Base-by-base conservation (phyloP, 2,888 invertebrate species). In the Epirrhoe alternata region DNA sequence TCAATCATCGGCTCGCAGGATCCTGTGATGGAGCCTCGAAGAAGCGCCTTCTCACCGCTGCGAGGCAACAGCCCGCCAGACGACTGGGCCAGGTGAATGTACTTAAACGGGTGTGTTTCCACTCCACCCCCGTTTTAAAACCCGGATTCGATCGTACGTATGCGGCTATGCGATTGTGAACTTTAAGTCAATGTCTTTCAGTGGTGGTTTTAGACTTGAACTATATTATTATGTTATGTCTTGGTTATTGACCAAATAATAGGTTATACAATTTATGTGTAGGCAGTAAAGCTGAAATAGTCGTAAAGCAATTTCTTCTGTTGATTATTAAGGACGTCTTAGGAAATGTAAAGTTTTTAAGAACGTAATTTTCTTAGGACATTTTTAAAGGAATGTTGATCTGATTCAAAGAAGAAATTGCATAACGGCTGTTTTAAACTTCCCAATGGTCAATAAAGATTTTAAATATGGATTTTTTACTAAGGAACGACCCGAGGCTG, bases 11-110 rank as follows among this genome's bases (percentile, higher is more conserved):
- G 95, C 2, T 87, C 87, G 0, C 91, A 90, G 66, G 92, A 92
- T 6, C 72, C 82, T 3, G 77, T 79, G 5, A 71, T 82, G 10
- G 92, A 92, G 80, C 90, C 91, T 0, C 73, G 92, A 45, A 81
- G 90, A 64, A 93, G 93, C 71, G 96, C 96, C 7, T 96, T 97
- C 83, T 96, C 96, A 1, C 96, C 96, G 5, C 89, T 96, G 0
- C 94, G 85, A 56, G 82, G 80, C 47, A 79, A 68, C 69, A 82
- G 82, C 24, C 90, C 94, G 63, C 91, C 94, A 16, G 95, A 95
- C 66, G 95, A 95, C 80, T 95, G 95, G 95, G 93, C 94, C 77
- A 96, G 96, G 93, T 96, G 95, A 95, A 94, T 87, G 86, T 90
- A 83, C 64, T 84, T 86, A 38, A 80, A 79, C 85, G 88, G 87